Evolutionary conservation across 2,113 vertebrate genomes (phyloP).

Genomic region (Nesoenas mayeri): DNA sequence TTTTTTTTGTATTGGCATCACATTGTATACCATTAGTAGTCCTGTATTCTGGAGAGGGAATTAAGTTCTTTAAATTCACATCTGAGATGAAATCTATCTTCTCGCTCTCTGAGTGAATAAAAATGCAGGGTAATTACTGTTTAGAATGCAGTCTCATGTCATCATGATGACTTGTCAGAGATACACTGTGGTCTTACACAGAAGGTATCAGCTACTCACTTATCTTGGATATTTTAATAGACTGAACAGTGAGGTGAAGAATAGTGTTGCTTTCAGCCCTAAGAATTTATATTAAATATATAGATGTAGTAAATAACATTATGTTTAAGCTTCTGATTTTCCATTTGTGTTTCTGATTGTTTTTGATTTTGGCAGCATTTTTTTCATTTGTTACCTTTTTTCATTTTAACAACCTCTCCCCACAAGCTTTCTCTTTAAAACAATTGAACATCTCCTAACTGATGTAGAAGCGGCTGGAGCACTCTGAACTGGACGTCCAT

Average conservation of each 20-base stretch:
- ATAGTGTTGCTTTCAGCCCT: not conserved
- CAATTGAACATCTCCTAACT: not conserved
- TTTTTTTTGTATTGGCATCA: not conserved
- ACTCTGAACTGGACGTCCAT: not conserved
- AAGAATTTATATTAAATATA: not conserved
- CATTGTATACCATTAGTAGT: not conserved
- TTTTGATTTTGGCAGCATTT: not conserved
- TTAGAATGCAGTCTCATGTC: not conserved
- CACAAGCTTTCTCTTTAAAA: not conserved
- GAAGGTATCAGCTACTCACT: not conserved
- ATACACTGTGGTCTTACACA: not conserved
- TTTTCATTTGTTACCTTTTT: not conserved
- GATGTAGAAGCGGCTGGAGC: not conserved
- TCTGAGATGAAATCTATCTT: not conserved
- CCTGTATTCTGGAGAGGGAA: not conserved
- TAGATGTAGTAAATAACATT: not conserved
- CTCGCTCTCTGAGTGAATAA: not conserved
- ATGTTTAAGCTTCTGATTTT: not conserved
- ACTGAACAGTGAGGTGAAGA: not conserved
- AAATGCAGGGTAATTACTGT: not conserved
- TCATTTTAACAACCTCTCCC: not conserved
- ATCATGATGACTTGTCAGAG: not conserved
- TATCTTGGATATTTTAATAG: constrained; percentile 2
- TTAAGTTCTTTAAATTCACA: not conserved
- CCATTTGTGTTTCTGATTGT: not conserved